A percentile compares a stretch with the other conserved stretches of the same genome.
Evolutionary conservation across 2,113 vertebrate species (phyloP).

Genomic region (Channa maculata): DNA sequence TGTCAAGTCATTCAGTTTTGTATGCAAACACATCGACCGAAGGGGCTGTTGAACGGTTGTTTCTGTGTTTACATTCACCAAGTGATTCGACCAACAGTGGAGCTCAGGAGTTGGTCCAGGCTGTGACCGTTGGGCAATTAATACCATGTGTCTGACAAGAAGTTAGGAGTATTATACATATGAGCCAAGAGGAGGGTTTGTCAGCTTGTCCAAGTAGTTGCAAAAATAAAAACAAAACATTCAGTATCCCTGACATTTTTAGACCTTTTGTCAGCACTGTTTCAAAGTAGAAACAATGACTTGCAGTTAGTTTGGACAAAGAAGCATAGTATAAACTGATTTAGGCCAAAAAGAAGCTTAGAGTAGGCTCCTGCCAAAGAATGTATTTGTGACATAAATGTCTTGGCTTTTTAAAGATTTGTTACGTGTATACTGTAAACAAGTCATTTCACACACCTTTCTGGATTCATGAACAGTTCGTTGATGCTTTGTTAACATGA

Average conservation of each 20-base stretch:
- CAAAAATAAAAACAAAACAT: neutral
- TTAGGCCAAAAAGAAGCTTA: constrained; percentile 77
- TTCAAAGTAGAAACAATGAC: constrained; percentile 13
- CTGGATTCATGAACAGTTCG: neutral
- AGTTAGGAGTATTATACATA: constrained; percentile 8
- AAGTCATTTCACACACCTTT: constrained; percentile 38
- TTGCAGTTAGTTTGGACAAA: constrained; percentile 60
- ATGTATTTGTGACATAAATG: constrained; percentile 74
- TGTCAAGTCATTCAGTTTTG: constrained; percentile 52
- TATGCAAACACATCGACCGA: constrained; percentile 69
- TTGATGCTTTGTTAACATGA: too few relatives aligned
- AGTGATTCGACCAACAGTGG: constrained; percentile 46
- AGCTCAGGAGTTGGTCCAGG: constrained; percentile 62
- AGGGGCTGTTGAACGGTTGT: constrained; percentile 64
- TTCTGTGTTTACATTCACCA: constrained; percentile 75
- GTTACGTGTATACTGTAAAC: constrained; percentile 36
- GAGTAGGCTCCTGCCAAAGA: constrained; percentile 61
- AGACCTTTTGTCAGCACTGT: neutral
- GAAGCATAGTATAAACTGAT: constrained; percentile 49
- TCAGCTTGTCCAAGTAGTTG: neutral
- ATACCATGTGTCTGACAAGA: constrained; percentile 36
- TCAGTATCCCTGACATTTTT: neutral
- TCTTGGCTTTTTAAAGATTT: constrained; percentile 52
- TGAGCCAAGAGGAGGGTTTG: neutral
- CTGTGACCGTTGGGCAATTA: constrained; percentile 71